Base-by-base conservation (phyloP, 2,113 vertebrate genomes). In the Erinaceus europaeus region DNA sequence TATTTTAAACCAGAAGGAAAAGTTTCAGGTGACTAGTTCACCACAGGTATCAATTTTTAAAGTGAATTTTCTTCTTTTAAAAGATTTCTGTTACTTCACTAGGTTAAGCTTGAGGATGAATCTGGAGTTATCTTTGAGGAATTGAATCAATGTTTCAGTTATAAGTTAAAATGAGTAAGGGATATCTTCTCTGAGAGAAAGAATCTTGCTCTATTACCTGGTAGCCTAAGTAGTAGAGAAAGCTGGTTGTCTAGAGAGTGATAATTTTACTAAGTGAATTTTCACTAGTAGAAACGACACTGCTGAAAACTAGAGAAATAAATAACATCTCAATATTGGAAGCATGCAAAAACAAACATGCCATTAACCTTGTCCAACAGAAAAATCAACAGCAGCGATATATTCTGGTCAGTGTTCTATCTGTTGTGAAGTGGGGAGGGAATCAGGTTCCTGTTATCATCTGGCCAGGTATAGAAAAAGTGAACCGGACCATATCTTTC, bases 251-350 rank as follows among this genome's bases (percentile, higher is more conserved):
- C 50, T 42, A 79, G 77, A 40, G 85, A 93, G 90, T 73, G 44
- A 50, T 91, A 90, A 86, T 84, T 89, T 93, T 90, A 69, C 52
- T 50, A 84, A 91, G 85, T 79, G 46, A 88, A 42, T 93, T 93
- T 93, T 90, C 34, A 72, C 82, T 82, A 82, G 71, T 50, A 65
- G 84, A 87, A 91, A 13, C 53, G 92, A 34, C 15, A 86, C 17
- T 57, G 55, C 59, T 82, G 76, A 77, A 82, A 84, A 87, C n/a
- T 50, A 53, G 2, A 69, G 32, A 79, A 92, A 74, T 32, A 86
- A 87, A 85, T 44, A 81, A 10, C 55, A 84, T 52, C 36, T 36
- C 59, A 36, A 71, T 80, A 80, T 89, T 9, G 61, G 79, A 89
- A 89, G n/a, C 40, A 65, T 44, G 65, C 9, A 93, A 67, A 32